Percentiles rank a stretch among this genome's conserved stretches.
Evolutionary conservation across 2,797 vertebrate species (phyloP).

Genomic region (Labroides dimidiatus): DNA sequence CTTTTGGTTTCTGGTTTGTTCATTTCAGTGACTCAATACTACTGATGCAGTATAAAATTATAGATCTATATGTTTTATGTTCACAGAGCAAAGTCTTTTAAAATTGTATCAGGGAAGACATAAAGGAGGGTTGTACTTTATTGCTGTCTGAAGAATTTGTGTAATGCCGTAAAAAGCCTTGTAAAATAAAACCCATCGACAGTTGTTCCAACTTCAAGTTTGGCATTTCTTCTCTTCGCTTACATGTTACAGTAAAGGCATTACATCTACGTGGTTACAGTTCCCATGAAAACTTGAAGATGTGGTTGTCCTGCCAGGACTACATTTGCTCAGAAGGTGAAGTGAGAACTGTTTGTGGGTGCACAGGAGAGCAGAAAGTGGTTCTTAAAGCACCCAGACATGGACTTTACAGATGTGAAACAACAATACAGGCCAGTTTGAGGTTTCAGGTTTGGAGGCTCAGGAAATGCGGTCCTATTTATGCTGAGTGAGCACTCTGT

Average conservation of each 20-base stretch:
- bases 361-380: conserved; percentile 38
- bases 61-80: too few relatives aligned
- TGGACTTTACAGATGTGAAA: conserved; percentile 73
- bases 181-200: not conserved
- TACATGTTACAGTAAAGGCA: conserved; percentile 12
- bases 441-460: conserved; percentile 72
- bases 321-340: conserved; percentile 23
- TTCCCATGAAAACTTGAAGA: conserved; percentile 9
- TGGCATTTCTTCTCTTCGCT: not conserved
- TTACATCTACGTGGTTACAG: conserved; percentile 24
- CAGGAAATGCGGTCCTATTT: conserved; percentile 74
- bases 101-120: too few relatives aligned
- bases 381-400: conserved; percentile 48
- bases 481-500: conserved; percentile 78
- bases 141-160: too few relatives aligned
- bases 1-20: too few relatives aligned
- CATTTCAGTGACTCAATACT: too few relatives aligned
- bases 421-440: conserved; percentile 65
- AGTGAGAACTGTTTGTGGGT: conserved; percentile 19
- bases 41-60: too few relatives aligned
- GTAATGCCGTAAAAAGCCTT: too few relatives aligned
- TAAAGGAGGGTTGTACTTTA: too few relatives aligned
- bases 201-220: not conserved
- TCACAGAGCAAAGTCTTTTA: too few relatives aligned
- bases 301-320: conserved; percentile 8